phyloP scores from a whole-genome alignment of 2,797 vertebrate species.

The Anniella stebbinsi region DNA sequence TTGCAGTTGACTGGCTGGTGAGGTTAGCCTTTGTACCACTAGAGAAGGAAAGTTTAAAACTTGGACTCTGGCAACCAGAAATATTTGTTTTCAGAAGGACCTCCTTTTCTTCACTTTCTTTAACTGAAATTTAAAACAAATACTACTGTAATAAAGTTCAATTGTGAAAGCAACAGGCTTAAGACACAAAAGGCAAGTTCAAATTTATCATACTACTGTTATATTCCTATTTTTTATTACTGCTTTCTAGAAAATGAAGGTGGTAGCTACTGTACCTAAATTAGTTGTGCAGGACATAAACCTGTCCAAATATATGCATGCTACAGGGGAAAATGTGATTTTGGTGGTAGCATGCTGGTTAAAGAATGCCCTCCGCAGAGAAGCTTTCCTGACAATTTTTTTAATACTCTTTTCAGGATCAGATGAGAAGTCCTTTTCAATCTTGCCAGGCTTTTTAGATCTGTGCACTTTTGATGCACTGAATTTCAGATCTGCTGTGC shows the following conservation, averaged over 20 bases:
- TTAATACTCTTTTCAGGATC: background rate
- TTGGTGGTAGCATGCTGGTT: background rate
- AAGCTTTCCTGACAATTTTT: background rate
- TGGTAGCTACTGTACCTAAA: background rate
- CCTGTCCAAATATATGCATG: background rate
- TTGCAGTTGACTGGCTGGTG: conserved; percentile 91
- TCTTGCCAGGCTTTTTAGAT: background rate
- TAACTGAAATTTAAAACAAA: conserved; percentile 83
- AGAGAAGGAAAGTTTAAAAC: conserved; percentile 98
- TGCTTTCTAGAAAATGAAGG: background rate
- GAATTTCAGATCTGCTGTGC: background rate
- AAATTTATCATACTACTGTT: background rate
- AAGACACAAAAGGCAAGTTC: background rate
- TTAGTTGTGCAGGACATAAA: background rate
- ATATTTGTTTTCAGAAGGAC: conserved; percentile 95
- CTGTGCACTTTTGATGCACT: background rate
- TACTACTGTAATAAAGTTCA: background rate
- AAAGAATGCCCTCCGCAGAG: background rate
- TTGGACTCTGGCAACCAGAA: conserved; percentile 95
- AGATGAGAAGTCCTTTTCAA: background rate
- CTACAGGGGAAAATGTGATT: background rate
- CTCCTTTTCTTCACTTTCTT: conserved; percentile 97
- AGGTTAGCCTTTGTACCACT: conserved; percentile 94
- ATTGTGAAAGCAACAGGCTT: background rate
- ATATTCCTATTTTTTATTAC: background rate